Evolutionary conservation across 2,888 invertebrate species (phyloP).

Genomic region (Caradrina kadenii): DNA sequence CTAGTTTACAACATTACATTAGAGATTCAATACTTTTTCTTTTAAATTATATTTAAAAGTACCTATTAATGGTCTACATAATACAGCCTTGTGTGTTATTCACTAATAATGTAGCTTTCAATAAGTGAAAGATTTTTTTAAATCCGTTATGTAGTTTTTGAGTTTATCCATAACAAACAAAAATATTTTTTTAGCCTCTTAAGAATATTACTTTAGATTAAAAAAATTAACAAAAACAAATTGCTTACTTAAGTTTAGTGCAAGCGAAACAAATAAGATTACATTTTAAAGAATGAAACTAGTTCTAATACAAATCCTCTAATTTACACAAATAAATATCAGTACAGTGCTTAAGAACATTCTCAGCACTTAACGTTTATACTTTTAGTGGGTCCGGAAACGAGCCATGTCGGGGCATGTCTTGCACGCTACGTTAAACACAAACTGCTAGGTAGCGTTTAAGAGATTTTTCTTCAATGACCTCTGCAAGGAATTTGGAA

Average conservation of each 20-base stretch:
- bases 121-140: no score
- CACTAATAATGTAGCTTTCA: no score
- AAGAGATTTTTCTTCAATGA: constrained; percentile 56
- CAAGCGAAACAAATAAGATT: neutral
- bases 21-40: no score
- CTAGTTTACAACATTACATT: no score
- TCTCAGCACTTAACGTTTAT: constrained; percentile 55
- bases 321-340: constrained; percentile 49
- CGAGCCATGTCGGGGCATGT: constrained; percentile 55
- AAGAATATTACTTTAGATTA: neutral
- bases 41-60: no score
- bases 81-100: no score
- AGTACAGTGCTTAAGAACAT: constrained; percentile 28
- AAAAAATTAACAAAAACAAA: neutral
- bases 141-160: no score
- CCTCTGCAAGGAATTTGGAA: constrained; percentile 28
- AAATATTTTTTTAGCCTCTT: no score
- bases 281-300: neutral
- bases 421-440: constrained; percentile 58
- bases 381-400: constrained; percentile 60
- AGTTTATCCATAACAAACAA: no score
- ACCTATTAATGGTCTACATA: no score
- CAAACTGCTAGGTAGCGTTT: constrained; percentile 45
- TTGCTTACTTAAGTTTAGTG: no score
- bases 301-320: neutral